Base-by-base conservation (phyloP, 2,797 vertebrate genomes). In the Thalassophryne amazonica region DNA sequence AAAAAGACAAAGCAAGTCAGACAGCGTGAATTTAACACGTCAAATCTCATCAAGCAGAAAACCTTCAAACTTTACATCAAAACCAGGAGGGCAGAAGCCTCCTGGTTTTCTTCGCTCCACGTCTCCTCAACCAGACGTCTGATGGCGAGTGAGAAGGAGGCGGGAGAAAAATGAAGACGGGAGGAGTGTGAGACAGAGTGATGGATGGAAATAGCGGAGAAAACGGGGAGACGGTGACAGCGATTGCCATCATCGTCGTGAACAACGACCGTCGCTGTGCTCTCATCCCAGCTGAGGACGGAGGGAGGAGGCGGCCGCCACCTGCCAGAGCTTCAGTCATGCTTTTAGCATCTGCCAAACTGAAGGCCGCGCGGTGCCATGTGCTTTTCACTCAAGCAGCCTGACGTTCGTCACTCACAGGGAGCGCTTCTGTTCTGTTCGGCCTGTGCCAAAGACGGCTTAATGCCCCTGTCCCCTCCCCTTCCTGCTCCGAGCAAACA, bases 291-390 rank as follows among this genome's bases (percentile, higher is more conserved):
- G 67, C 62, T 65, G 74, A 73, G 58, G 41, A 68, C 38, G 46
- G 48, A 54, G 23, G 2, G 4, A 10, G 52, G 34, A 38, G 32
- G 43, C 19, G 34, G 38, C 34, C 16, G 15, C 48, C 73, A 83
- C 76, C 79, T 84, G 80, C 83, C 69, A 52, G 56, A 45, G 63
- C 47, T 74, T 83, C 74, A 57, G 63, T 81, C 78, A 56, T 61
- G 60, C 74, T 79, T 76, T 81, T 51, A 78, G 75, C 76, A 77
- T 81, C 77, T 85, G 87, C 84, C 76, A 73, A 69, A 68, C 47
- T 63, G 74, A 79, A 83, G 76, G 74, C 77, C 74, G 60, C 69
- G 69, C 21, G 46, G 74, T 79, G 84, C 73, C 82, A 78, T 87
- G 82, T 85, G 82, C 72, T 77, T 48, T 75, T 76, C 62, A 73